phyloP scores from a whole-genome alignment of 2,113 vertebrate species.

The Smithornis capensis region DNA sequence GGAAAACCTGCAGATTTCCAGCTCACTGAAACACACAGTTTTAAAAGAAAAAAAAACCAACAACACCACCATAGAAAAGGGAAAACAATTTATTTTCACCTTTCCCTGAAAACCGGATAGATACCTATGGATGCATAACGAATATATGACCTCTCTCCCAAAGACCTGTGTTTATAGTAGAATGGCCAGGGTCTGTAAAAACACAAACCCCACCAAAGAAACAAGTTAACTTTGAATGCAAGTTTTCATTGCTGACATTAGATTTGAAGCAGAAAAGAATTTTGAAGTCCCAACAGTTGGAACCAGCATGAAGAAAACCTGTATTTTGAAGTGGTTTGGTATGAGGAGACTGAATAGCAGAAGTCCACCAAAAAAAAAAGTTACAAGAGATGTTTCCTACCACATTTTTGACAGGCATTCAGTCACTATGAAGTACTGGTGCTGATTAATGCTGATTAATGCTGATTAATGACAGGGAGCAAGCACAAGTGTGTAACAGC shows the following conservation, averaged over 20 bases:
- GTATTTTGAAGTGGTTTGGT: neutral
- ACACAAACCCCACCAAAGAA: neutral
- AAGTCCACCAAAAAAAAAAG: neutral
- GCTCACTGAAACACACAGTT: neutral
- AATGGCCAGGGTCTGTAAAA: neutral
- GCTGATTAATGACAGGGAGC: neutral
- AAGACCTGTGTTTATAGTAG: fast-evolving
- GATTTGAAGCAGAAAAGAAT: neutral
- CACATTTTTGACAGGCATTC: neutral
- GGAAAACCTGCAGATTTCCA: neutral
- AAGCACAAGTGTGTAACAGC: neutral
- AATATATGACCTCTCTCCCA: fast-evolving
- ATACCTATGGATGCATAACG: neutral
- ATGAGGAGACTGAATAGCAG: neutral
- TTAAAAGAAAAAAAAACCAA: neutral
- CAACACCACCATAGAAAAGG: neutral
- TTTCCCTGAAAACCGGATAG: neutral
- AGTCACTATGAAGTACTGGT: neutral
- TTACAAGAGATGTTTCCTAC: neutral
- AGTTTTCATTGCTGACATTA: neutral
- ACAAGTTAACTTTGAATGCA: neutral
- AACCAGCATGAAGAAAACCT: fast-evolving
- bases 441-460: too few relatives aligned
- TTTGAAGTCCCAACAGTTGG: neutral
- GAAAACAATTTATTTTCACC: neutral